phyloP scores from a whole-genome alignment of 2,888 invertebrate genomes.

The Villa cingulata region DNA sequence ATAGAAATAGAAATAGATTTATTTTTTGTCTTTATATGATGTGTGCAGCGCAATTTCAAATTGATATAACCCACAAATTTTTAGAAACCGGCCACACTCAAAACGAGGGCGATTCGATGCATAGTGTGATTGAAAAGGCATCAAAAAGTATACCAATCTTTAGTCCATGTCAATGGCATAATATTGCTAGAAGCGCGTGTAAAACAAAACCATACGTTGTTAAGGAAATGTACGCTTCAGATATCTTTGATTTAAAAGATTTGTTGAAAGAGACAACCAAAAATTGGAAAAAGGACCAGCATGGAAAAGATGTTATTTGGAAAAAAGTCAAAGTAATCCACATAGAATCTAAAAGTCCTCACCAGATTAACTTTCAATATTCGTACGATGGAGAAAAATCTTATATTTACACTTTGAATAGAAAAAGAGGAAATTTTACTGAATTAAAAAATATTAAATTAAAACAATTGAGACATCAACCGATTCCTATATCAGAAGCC shows the following conservation, averaged over 20 bases:
- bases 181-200: background rate
- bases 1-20: background rate
- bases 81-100: conserved; percentile 1
- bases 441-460: background rate
- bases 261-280: background rate
- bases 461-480: background rate
- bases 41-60: background rate
- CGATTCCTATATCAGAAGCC: background rate
- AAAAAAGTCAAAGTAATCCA: background rate
- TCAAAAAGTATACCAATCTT: background rate
- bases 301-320: background rate
- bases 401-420: background rate
- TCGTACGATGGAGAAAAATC: background rate
- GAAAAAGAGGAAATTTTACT: background rate
- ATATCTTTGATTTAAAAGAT: background rate
- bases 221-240: background rate
- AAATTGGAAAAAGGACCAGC: background rate
- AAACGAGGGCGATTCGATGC: background rate
- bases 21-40: background rate
- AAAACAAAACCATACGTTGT: background rate
- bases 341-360: background rate
- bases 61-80: background rate
- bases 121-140: background rate
- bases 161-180: background rate
- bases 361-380: background rate